Base-by-base conservation (phyloP, 2,888 invertebrate genomes). In the Brachypalpus laphriformis region DNA sequence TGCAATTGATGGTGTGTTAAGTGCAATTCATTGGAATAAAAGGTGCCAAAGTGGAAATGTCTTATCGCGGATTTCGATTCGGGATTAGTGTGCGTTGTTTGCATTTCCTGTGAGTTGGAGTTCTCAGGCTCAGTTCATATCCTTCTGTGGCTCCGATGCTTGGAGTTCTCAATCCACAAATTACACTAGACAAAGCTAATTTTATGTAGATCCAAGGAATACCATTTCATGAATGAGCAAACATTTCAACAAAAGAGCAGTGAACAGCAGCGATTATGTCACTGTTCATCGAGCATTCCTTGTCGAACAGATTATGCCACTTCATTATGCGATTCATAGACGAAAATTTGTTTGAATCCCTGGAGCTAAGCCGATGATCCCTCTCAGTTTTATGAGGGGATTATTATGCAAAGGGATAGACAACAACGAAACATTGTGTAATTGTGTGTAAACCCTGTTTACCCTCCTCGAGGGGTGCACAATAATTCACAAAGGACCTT, bases 371-470 rank as follows among this genome's bases (percentile, higher is more conserved):
- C 85, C 51, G 85, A 81, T 76, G 75, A 85, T 85, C 85, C 65
- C 71, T 85, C 81, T 80, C 85, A 81, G 66, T 71, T 76, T 5
- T 66, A 54, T 71, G 75, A 70, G 56, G 22, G 75, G 80, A 80
- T 83, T 78, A 78, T 63, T 25, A 9, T 20, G 66, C 49, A 34
- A 86, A 63, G 66, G 74, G 56, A 25, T 63, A 65, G 56, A 72
- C 71, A 54, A 47, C 42, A 68, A 47, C 49, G 72, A 47, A 45
- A 78, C 74, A 82, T 87, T 87, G 87, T 87, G 87, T 83, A 87
- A 87, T 87, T 87, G 87, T 87, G 87, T 87, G 87, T 87, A 87
- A 87, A 87, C 78, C 75, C 82, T 87, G 86, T 87, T 87, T 87
- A 83, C 87, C 82, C 77, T 82, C 37, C 75, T 65, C 28, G 61